These are phyloP conservation scores for Rhabditoides inermis DNA, from an alignment of 2,888 invertebrate species.

Conservation along the genomic window DNA sequence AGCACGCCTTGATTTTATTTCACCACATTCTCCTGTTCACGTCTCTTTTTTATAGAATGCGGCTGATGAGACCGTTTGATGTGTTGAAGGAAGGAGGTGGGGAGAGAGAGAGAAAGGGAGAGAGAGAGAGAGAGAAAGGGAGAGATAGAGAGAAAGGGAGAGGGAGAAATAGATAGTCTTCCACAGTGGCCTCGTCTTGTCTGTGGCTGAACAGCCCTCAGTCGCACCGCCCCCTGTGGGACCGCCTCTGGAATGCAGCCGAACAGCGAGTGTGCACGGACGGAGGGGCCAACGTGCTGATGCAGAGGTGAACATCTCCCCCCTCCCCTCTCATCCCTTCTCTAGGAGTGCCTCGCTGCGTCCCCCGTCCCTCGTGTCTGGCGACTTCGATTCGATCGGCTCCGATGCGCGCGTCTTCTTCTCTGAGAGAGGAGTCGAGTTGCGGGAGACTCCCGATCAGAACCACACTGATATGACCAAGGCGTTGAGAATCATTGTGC, in stretches of 20 bases:
- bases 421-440: neutral
- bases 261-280: conserved; percentile 31
- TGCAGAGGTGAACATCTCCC: conserved; percentile 10
- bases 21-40: no score
- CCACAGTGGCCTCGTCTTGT: neutral
- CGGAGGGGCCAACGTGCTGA: conserved; percentile 39
- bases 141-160: no score
- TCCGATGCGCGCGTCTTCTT: conserved; percentile 6
- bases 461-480: conserved; percentile 34
- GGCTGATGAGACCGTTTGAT: no score
- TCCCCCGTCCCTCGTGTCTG: conserved; percentile 27
- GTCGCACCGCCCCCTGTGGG: conserved; percentile 14
- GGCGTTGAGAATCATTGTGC: conserved; percentile 17
- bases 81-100: no score
- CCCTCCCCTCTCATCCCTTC: neutral
- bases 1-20: no score
- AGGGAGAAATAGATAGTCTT: no score
- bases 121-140: no score
- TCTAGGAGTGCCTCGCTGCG: conserved; percentile 1
- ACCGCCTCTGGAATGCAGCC: conserved; percentile 33
- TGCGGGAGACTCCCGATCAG: conserved; percentile 13
- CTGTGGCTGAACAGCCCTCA: conserved; percentile 22
- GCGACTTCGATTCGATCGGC: conserved; percentile 42
- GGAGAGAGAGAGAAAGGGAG: no score
- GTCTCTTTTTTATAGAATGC: no score